Base-by-base conservation (phyloP, 2,113 vertebrate species). In the Saccopteryx leptura region DNA sequence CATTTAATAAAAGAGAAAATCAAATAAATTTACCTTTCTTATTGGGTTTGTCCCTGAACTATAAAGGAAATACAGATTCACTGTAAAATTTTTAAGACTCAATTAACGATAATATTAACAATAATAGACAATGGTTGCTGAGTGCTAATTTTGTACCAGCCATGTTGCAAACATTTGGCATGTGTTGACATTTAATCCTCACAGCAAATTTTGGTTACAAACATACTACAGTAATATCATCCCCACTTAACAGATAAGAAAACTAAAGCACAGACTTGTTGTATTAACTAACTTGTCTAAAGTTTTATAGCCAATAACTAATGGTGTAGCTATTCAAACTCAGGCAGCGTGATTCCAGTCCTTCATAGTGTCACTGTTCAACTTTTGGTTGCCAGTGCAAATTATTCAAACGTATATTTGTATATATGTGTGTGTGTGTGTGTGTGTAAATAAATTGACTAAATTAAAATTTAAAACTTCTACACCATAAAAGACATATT, bases 401-500 rank as follows among this genome's bases (percentile, higher is more conserved):
- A 79, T 23, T 78, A 68, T 61, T 75, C 39, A 39, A 39, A 39
- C 3, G 39, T 39, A 39, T 39, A 39, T 39, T 39, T 39, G 39
- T 39, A 39, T 39, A 39, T 39, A 39, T 39, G 3, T 39, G 39
- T 39, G 3, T 39, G 39, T 39, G 39, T 39, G 39, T 39, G 39
- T 39, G 39, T 39, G 39, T 39, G 80, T n/a, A 66, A 80, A 85
- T n/a, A 66, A 80, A 66, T 50, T 68, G 19, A 75, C 14, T 86
- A 90, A 80, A 24, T 56, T 79, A 63, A 89, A 93, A 84, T 18
- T 46, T 79, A 71, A 78, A 84, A 84, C 23, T 87, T 86, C 54
- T 83, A 39, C 26, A 82, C 33, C 26, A 78, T 52, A 87, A 91
- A 81, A 95, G 60, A 81, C 4, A 88, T 11, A 90, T 18, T 84